These are phyloP conservation scores for Habropoda laboriosa DNA, from an alignment of 1,140 invertebrate genomes.

Conservation along the genomic window DNA sequence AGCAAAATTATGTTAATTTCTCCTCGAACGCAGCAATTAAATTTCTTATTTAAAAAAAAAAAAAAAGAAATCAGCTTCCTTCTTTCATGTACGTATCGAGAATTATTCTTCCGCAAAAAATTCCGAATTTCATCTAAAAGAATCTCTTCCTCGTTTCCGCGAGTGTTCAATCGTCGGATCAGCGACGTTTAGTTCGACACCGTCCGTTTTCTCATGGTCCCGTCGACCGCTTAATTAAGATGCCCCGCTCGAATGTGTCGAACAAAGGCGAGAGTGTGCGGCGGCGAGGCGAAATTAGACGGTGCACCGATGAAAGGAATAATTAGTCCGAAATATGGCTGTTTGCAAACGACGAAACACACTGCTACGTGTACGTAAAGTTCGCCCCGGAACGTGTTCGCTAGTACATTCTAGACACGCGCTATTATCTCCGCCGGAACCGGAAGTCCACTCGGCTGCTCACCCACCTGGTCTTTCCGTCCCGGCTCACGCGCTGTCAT, in stretches of 20 bases:
- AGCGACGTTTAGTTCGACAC: no score
- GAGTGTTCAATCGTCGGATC: background rate
- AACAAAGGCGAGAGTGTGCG: background rate
- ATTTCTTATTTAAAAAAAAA: no score
- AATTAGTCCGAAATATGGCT: conserved; percentile 30
- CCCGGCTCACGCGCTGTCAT: conserved; percentile 51
- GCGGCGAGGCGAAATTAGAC: conserved; percentile 1
- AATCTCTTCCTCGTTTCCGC: no score
- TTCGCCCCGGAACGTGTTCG: conserved; percentile 20
- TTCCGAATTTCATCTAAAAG: no score
- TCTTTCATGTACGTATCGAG: no score
- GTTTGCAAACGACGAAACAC: conserved; percentile 46
- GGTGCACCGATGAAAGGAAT: conserved; percentile 1
- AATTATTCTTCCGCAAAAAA: no score
- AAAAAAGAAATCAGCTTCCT: no score
- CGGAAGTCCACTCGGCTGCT: conserved; percentile 80
- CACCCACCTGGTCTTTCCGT: conserved; percentile 78
- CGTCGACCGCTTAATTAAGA: background rate
- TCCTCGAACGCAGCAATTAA: no score
- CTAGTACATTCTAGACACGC: conserved; percentile 65
- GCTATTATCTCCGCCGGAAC: conserved; percentile 80
- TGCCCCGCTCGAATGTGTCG: background rate
- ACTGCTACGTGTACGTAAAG: conserved; percentile 29
- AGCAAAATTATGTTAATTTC: no score
- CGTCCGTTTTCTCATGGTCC: background rate